Conservation (phyloP, 2,888 invertebrate genomes). For the Nipponacmea schrenckii region DNA sequence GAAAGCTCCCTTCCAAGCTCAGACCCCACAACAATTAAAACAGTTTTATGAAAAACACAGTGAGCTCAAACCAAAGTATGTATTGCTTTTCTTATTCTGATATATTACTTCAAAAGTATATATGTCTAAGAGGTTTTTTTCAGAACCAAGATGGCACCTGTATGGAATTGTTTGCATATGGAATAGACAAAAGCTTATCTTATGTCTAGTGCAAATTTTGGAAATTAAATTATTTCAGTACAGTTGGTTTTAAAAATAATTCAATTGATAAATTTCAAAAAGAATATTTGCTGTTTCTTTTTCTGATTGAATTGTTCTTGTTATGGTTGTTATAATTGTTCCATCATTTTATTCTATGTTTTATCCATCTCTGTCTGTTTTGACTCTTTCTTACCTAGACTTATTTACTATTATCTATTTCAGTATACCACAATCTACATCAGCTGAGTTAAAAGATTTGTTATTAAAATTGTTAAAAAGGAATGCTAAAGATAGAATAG, state of each 20-base stretch:
- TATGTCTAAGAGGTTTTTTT: neutral
- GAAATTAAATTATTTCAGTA: no score
- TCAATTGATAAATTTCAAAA: no score
- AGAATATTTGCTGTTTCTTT: neutral
- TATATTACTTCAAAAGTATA: no score
- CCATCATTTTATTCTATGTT: no score
- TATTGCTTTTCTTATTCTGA: constrained; percentile 4
- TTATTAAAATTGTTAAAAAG: constrained; percentile 82
- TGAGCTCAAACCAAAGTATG: constrained; percentile 69
- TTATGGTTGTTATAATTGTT: neutral
- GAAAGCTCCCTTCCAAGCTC: constrained; percentile 97
- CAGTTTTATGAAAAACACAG: constrained; percentile 94
- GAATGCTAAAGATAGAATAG: constrained; percentile 93
- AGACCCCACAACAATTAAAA: constrained; percentile 96
- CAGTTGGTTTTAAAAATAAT: no score
- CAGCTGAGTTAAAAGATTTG: constrained; percentile 86
- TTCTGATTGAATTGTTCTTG: neutral
- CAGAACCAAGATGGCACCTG: neutral
- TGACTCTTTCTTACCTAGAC: no score
- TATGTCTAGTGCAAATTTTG: no score
- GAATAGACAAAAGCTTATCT: no score
- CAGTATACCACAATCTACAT: constrained; percentile 94
- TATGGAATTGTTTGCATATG: neutral
- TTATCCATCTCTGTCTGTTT: no score
- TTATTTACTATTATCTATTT: constrained; percentile 45